Evolutionary conservation across 2,888 invertebrate genomes (phyloP).

Genomic region (Apomyelois bistriatella): DNA sequence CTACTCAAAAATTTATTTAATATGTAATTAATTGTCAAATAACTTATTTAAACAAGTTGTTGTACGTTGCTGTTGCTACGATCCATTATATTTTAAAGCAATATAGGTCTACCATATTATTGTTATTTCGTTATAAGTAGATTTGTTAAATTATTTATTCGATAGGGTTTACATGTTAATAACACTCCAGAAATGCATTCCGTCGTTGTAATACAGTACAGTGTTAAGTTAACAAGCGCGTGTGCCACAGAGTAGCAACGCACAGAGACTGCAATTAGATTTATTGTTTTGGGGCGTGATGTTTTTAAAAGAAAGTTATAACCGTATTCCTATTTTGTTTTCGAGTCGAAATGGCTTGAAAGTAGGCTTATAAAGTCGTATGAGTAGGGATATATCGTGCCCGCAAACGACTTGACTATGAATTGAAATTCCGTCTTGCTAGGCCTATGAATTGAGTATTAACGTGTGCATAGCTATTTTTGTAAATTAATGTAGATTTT

Average conservation of each 20-base stretch:
- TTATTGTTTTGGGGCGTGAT: not conserved
- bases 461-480: slow-evolving; percentile 3
- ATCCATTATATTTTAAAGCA: not conserved
- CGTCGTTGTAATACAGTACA: not conserved
- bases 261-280: not conserved
- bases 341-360: too few species aligned
- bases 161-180: not conserved
- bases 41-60: not conserved
- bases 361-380: too few species aligned
- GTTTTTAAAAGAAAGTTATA: not conserved
- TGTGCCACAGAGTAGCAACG: slow-evolving; percentile 5
- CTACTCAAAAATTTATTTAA: not conserved
- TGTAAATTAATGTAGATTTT: slow-evolving; percentile 11
- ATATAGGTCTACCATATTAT: not conserved
- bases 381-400: not conserved
- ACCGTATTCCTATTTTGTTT: not conserved
- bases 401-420: not conserved
- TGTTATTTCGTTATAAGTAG: slow-evolving; percentile 13
- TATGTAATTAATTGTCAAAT: not conserved
- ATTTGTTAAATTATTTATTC: slow-evolving; percentile 10
- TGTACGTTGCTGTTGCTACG: not conserved
- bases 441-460: slow-evolving; percentile 4
- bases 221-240: not conserved
- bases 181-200: slow-evolving; percentile 5
- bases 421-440: not conserved